Conservation (phyloP, 2,797 vertebrate species). For the Myoxocephalus aenaeus region DNA sequence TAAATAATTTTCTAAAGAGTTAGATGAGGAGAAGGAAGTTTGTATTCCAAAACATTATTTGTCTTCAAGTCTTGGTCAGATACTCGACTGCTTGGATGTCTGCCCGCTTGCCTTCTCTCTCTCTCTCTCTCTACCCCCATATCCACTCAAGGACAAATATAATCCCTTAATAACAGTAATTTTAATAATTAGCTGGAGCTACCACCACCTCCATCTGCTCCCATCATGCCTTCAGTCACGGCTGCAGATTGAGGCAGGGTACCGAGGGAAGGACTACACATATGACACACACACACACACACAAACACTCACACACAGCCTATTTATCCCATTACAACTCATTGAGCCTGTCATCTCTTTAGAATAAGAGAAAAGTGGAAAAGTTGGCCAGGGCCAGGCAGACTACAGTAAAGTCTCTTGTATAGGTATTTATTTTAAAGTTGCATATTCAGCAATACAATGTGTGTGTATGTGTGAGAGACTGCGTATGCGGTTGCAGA, state of each 20-base stretch:
- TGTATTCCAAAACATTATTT: slow-evolving; percentile 21
- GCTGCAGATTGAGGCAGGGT: slow-evolving; percentile 33
- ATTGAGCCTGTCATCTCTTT: slow-evolving; percentile 77
- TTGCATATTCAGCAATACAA: not conserved
- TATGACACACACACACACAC: slow-evolving; percentile 27
- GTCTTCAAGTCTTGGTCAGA: slow-evolving; percentile 18
- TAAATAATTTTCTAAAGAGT: not conserved
- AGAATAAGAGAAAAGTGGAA: slow-evolving; percentile 69
- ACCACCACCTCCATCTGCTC: slow-evolving; percentile 48
- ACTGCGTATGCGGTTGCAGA: slow-evolving; percentile 4
- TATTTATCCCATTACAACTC: slow-evolving; percentile 67
- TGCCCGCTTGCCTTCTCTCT: slow-evolving; percentile 23
- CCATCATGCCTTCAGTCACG: slow-evolving; percentile 34
- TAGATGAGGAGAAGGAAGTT: slow-evolving; percentile 7
- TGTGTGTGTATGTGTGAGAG: not conserved
- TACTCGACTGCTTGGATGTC: slow-evolving; percentile 29
- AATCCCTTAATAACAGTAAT: slow-evolving; percentile 83
- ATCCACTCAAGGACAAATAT: slow-evolving; percentile 76
- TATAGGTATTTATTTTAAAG: slow-evolving; percentile 13
- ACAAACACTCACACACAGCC: slow-evolving; percentile 31
- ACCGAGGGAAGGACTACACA: slow-evolving; percentile 27
- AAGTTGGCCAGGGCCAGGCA: slow-evolving; percentile 41
- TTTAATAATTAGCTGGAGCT: slow-evolving; percentile 73
- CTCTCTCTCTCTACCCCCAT: slow-evolving; percentile 27
- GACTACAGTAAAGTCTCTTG: slow-evolving; percentile 27